A percentile compares a stretch with the other conserved stretches of the same genome.
Evolutionary conservation across 2,888 invertebrate species (phyloP).

Genomic region (Pristionchus entomophagus): DNA sequence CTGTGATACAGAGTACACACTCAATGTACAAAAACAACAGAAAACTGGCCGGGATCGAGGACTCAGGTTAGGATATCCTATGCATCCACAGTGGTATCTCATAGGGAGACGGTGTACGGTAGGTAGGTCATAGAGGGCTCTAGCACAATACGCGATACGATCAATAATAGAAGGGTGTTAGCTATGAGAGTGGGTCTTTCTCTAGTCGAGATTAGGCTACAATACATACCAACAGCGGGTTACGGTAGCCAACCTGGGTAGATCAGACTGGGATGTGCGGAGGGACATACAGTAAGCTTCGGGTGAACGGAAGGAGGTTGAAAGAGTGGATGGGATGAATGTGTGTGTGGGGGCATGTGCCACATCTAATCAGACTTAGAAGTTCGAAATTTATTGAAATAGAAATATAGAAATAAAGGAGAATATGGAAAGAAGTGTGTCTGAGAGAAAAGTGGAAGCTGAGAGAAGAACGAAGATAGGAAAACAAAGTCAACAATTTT

Average conservation of each 20-base stretch:
- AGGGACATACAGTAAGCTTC: not conserved
- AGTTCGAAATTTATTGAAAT: not conserved
- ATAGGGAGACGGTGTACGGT: not conserved
- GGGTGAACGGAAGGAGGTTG: not conserved
- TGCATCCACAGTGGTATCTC: not conserved
- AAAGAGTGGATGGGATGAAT: constrained; percentile 35
- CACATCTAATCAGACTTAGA: not conserved
- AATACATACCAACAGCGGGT: not conserved
- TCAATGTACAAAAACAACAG: constrained; percentile 27
- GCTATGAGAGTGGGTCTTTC: not conserved
- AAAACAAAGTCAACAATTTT: constrained; percentile 48
- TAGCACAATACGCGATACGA: not conserved
- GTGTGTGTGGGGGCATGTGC: not conserved
- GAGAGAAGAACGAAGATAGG: not conserved
- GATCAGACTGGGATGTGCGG: not conserved
- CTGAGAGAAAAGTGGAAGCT: no score
- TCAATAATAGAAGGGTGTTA: constrained; percentile 4
- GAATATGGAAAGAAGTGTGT: no score
- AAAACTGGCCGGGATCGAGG: constrained; percentile 1
- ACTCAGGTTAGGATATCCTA: not conserved
- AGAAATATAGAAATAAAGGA: no score
- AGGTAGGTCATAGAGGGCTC: constrained; percentile 2
- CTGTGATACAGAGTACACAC: constrained; percentile 22
- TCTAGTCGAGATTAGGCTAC: not conserved
- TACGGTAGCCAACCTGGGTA: not conserved